phyloP scores from a whole-genome alignment of 2,797 vertebrate species.

The Poeciliopsis turneri region DNA sequence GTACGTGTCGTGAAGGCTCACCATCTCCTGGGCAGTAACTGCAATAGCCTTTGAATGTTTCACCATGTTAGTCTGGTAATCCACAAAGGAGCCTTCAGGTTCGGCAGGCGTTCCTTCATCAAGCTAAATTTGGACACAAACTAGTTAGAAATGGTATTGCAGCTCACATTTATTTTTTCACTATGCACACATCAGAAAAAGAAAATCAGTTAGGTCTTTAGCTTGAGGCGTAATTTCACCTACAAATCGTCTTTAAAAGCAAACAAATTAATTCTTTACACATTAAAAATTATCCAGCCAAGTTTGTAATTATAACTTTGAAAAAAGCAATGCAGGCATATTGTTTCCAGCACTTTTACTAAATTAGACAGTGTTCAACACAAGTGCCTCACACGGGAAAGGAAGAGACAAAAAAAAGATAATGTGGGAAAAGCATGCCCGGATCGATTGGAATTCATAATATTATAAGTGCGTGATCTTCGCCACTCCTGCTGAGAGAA shows the following conservation, averaged over 20 bases:
- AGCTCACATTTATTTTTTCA: constrained; percentile 28
- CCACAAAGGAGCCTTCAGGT: constrained; percentile 93
- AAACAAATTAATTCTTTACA: constrained; percentile 32
- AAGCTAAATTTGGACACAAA: constrained; percentile 77
- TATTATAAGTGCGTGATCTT: constrained; percentile 24
- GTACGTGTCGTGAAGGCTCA: constrained; percentile 69
- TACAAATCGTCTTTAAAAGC: constrained; percentile 37
- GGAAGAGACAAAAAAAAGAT: constrained; percentile 14
- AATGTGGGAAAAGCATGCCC: constrained; percentile 14
- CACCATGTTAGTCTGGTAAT: constrained; percentile 97
- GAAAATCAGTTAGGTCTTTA: constrained; percentile 28
- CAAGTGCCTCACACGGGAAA: neutral
- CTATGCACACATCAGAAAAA: constrained; percentile 15
- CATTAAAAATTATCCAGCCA: constrained; percentile 45
- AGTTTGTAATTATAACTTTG: constrained; percentile 54
- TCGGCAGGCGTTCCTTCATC: constrained; percentile 94
- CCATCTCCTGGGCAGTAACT: constrained; percentile 98
- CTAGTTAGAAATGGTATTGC: constrained; percentile 5
- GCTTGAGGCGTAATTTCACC: constrained; percentile 31
- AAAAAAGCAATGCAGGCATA: constrained; percentile 21
- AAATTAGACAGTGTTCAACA: constrained; percentile 20
- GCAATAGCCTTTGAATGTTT: constrained; percentile 96
- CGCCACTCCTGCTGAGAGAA: neutral
- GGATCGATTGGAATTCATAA: neutral
- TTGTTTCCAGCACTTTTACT: constrained; percentile 22